Evolutionary conservation across 2,888 invertebrate genomes (phyloP), one percentile per base, ranked within the genome.

Genomic region (Lingula anatina): DNA sequence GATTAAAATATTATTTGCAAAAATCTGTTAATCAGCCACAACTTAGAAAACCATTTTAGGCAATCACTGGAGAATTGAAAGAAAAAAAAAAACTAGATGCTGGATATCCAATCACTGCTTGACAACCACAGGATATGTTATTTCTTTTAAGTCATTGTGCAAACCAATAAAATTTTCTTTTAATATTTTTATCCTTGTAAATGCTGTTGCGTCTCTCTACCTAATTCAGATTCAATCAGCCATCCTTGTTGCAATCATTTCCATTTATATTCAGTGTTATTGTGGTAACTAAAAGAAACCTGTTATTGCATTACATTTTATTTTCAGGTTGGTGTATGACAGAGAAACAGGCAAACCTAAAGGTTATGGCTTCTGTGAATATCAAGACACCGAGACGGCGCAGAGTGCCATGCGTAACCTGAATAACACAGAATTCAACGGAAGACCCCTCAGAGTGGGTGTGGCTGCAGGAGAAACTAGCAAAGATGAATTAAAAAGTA

Each of bases 341-440:
- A 85, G 97, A 46, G 99, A 99, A 78, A 97, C 96, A 48, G 99
- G 99, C 0, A 99, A 99, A 78, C 97, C 99, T 0, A 99, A 99
- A 78, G 99, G 99, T 4, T 99, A 99, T 86, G 99, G 99, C 0
- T 99, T 99, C 74, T 99, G 97, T 75, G 99, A 99, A 73, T 99
- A 96, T 73, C 90, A 93, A 46, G 99, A 99, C 77, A 89, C 92
- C 69, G 95, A 96, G 75, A 99, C 96, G 0, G 97, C 99, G 0
- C 84, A 95, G 42, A 92, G 94, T 79, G 99, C 99, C 0, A 96
- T 99, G 90, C 83, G 97, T 48, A 99, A 99, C 77, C 82, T 99
- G 25, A 94, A 95, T 73, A 90, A 95, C 2, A 92, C 91, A 76
- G 99, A 99, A 81, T 92, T 99, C 54, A 92, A 93, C 47, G 99